Conservation (phyloP, 1,140 invertebrate species). For the Bombus vancouverensis region DNA sequence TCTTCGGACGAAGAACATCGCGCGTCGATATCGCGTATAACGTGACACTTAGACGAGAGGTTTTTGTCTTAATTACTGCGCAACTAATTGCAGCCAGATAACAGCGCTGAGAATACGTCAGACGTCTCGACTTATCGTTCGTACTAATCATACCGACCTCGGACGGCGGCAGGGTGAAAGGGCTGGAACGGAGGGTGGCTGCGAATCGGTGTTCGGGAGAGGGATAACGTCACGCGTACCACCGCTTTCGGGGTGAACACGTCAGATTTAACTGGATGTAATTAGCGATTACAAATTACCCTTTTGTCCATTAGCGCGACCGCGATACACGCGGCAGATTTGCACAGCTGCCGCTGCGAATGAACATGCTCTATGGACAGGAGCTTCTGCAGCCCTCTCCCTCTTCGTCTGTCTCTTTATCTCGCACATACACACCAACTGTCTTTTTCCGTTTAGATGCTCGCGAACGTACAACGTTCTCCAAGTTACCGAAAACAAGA, state of each 20-base stretch:
- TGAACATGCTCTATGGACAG: slow-evolving; percentile 10
- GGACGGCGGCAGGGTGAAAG: neutral
- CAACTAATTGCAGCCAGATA: slow-evolving; percentile 66
- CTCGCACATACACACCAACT: neutral
- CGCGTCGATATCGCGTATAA: neutral
- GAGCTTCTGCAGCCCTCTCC: neutral
- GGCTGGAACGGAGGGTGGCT: slow-evolving; percentile 10
- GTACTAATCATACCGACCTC: slow-evolving; percentile 69
- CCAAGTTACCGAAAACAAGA: neutral
- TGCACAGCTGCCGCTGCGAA: slow-evolving; percentile 22
- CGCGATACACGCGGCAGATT: slow-evolving; percentile 56
- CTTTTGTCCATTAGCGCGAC: slow-evolving; percentile 70
- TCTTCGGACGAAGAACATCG: neutral
- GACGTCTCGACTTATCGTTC: slow-evolving; percentile 70
- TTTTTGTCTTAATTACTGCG: slow-evolving; percentile 51
- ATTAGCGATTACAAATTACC: slow-evolving; percentile 74
- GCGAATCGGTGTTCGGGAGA: neutral
- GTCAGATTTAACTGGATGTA: slow-evolving; percentile 74
- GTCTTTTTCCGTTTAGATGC: neutral
- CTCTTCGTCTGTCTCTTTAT: neutral
- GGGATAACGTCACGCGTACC: slow-evolving; percentile 67
- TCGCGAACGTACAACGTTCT: neutral
- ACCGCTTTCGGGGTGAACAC: slow-evolving; percentile 63
- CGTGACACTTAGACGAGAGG: neutral
- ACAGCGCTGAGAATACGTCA: slow-evolving; percentile 67